Evolutionary conservation across 1,140 invertebrate genomes (phyloP), one percentile per base, ranked within the genome.

Genomic region (Drosophila sp.): DNA sequence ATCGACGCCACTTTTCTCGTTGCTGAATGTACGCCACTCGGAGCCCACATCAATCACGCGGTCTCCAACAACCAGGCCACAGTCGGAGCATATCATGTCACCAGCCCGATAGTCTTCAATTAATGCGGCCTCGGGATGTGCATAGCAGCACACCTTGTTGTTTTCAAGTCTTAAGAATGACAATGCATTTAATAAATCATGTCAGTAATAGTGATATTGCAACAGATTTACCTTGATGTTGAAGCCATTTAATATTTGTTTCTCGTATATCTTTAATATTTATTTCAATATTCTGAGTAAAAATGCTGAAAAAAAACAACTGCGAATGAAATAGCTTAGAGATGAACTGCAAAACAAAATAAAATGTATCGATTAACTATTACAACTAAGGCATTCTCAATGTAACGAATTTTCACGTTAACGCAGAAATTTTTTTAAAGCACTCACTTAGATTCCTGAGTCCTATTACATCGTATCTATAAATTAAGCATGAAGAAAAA

Each of bases 11-110:
- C 96, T 95, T 91, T 99, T 99, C 91, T 99, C 99, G 94, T 99
- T 99, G 81, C 97, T 99, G 92, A 99, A 99, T 54, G 99, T 99
- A 92, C 99, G 94, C 99, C 99, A 99, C 93, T 99, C 99, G n/a
- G 98, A 99, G n/a, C 99, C 98, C n/a, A 99, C 99, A 94, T 99
- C 99, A 77, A 99, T 98, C 0, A 99, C 98, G 91, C 98, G 96
- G 93, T 99, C 99, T 25, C 99, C 99, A 32, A 99, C 99, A 46
- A 99, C 99, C 48, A 99, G 94, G 14, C 99, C 99, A 94, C 99
- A 99, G 93, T 99, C 97, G 21, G 98, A 97, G 93, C 99, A 99
- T 89, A 99, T 99, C 94, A 99, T 97, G 93, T 99, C 99, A 14
- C 99, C 99, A 76, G 99, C 99, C 90, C 98, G 94, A 91, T 99